Base-by-base conservation (phyloP, 2,888 invertebrate species). In the Clepsis dumicolana region DNA sequence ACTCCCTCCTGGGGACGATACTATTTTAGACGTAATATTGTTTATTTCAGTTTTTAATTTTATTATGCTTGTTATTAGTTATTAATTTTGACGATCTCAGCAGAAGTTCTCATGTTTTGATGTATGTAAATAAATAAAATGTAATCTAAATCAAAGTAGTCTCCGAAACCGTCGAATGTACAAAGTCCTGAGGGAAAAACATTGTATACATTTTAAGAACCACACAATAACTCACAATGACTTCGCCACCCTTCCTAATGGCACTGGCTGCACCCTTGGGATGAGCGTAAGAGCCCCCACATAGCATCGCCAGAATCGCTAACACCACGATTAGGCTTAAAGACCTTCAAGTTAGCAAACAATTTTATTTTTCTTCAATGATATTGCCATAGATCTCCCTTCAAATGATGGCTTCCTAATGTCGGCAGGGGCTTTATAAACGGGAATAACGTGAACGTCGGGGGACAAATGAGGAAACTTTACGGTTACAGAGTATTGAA, bases 281-380 rank as follows among this genome's bases (percentile, higher is more conserved):
- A 0, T 72, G 76, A 0, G 79, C 82, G 14, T 71, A 24, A 21
- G 56, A 74, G 5, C 72, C 72, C 2, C 76, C 75, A 62, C 79
- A 32, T 48, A 80, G 70, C 5, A 81, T 50, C 2, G 77, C 75
- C 32, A 83, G 29, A 29, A 80, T 70, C 10, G 75, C 75, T 70
- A 82, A 65, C 21, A 82, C 62, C 64, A 78, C 67, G 10, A 82
- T 70, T 4, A 81, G 16, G 52, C 68, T 70, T 27, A 79, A n/a
- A 76, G 56, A 85, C 66, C 70, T 83, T 84, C 85, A 83, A 84
- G 27, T 71, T 78, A 57, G 48, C 50, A 32, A 61, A n/a, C 44
- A 57, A 38, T 10, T 48, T n/a, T 50, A 56, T 50, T 60, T 53
- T 38, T 65, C 44, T 38, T 25, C 29, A 41, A 38, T 10, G 41